Base-by-base conservation (phyloP, 2,113 vertebrate genomes). In the Leucosticte australis region DNA sequence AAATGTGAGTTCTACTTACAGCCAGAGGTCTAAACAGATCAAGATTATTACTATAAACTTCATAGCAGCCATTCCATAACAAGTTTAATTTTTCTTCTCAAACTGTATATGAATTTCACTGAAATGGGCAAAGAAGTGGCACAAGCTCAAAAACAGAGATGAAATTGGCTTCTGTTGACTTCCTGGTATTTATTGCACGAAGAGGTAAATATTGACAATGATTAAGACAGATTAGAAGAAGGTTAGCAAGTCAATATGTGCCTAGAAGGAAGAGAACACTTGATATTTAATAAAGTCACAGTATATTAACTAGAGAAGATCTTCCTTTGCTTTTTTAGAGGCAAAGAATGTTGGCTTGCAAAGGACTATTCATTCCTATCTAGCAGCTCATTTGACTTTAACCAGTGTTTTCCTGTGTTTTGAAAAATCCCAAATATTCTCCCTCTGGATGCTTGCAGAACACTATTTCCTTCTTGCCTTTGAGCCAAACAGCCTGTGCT, bases 171-270 rank as follows among this genome's bases (percentile, higher is more conserved):
- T 92, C 63, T 60, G 60, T 68, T 90, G 80, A 87, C 63, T 68
- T 78, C 79, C 69, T 13, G 0, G 31, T 79, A 65, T 92, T 96
- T 95, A 96, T 93, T 94, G 83, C 84, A 81, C 56, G 70, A 90
- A 74, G 80, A 93, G 42, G 81, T 92, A 97, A 96, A 97, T 96
- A 97, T 95, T 87, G 91, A 83, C 77, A 96, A 82, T 90, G 90
- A 96, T 96, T 94, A 96, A 95, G 89, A 89, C 79, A 92, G 83
- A 90, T 95, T 95, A 96, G 76, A 92, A 89, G 75, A 81, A 94
- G 92, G 84, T 90, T 92, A 84, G 52, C 76, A 83, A 91, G 87
- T 97, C 96, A 92, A 81, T 96, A 94, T 26, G 31, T 85, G 84
- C 94, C 94, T 67, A 74, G 79, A 93, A 95, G 85, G 50, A 94